Base-by-base conservation (phyloP, 2,888 invertebrate species). In the Pyrochroa serraticornis region DNA sequence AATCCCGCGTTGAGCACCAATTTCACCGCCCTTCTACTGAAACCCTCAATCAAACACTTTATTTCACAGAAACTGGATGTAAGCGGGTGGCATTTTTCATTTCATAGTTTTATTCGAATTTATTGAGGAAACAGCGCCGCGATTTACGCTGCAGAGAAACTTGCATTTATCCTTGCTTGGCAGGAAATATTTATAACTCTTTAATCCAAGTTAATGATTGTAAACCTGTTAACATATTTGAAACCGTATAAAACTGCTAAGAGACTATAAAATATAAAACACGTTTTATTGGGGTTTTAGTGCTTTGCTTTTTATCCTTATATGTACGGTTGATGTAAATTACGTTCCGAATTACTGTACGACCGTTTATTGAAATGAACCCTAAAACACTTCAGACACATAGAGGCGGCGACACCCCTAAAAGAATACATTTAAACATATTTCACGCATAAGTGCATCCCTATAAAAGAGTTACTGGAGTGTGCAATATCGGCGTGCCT, bases 341-440 rank as follows among this genome's bases (percentile, higher is more conserved):
- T 55, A 46, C 30, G 46, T 32, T 36, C 45, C 41, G 42, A 57
- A 57, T 57, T 57, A 51, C 51, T 42, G 38, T 42, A 8, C 14
- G 47, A 47, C 50, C 35, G 44, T 56, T 30, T 56, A 56, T 56
- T 56, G 50, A 56, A 56, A 45, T 45, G 56, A 50, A 43, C 45
- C 50, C 50, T 52, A 39, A 52, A 52, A 52, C 45, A 52, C 52
- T 52, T 44, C 10, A 38, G 36, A 34, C 41, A 34, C 30, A 43
- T 35, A 22, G 38, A 39, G 54, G 9, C 34, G 39, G 45, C 46
- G 48, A 44, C 60, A 52, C 56, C 56, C 56, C 55, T 57, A 38
- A 52, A 53, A 57, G 58, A 62, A 66, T 66, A 69, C 68, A 71
- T 70, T 71, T 66, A 64, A 70, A 69, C 71, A 66, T 71, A 70